Conservation (phyloP, 2,888 invertebrate species). For the Phragmatobia fuliginosa region DNA sequence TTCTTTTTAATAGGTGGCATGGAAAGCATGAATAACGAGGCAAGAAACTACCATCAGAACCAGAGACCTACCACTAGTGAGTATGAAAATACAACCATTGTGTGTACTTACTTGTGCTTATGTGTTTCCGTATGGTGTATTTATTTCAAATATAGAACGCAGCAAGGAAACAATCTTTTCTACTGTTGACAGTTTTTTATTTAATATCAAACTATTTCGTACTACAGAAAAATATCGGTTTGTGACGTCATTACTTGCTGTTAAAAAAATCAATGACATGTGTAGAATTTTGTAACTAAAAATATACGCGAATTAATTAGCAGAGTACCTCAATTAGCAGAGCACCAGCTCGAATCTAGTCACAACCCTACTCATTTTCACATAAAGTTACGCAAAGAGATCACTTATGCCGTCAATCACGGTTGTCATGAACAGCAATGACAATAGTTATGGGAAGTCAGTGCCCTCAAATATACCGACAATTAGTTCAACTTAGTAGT, state of each 20-base stretch:
- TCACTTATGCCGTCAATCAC: no score
- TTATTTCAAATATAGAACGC: neutral
- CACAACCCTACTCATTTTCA: no score
- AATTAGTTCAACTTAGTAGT: no score
- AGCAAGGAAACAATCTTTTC: neutral
- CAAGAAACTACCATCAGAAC: constrained; percentile 76
- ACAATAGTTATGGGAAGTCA: no score
- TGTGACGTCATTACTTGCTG: neutral
- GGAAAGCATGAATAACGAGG: constrained; percentile 76
- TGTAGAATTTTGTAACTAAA: neutral
- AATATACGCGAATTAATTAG: no score
- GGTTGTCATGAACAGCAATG: no score
- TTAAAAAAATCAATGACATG: neutral
- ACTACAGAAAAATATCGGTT: neutral
- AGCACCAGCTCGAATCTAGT: no score
- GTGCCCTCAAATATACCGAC: no score
- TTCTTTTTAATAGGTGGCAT: constrained; percentile 63
- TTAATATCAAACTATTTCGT: neutral
- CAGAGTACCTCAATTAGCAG: no score
- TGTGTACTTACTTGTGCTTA: neutral
- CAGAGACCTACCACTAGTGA: constrained; percentile 82
- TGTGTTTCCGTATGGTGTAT: neutral
- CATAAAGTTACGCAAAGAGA: no score
- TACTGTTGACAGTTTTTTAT: neutral
- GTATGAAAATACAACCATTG: constrained; percentile 43